Conservation (phyloP, 2,888 invertebrate species). For the Capitulum mitella region DNA sequence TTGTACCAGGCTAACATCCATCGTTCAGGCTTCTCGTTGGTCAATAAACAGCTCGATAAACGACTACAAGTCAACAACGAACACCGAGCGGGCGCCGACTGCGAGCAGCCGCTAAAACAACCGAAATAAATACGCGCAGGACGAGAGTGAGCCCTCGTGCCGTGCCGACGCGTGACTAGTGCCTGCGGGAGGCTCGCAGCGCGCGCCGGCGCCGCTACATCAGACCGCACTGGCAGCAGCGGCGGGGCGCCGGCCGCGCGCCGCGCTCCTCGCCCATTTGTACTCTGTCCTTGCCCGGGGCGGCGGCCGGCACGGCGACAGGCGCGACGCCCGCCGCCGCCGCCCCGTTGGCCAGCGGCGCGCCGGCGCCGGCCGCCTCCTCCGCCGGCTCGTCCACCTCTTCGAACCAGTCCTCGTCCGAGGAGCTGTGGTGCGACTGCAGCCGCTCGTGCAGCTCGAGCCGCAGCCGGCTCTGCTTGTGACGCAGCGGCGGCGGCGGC, state of each 20-base stretch:
- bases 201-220: not conserved
- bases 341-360: not conserved
- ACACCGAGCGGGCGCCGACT: not conserved
- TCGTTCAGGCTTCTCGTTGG: not conserved
- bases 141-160: not conserved
- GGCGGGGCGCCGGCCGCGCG: not conserved
- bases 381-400: constrained; percentile 30
- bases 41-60: not conserved
- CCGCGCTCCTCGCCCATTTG: not conserved
- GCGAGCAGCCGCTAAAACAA: not conserved
- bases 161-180: not conserved
- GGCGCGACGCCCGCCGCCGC: not conserved
- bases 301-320: not conserved
- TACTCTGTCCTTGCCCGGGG: not conserved
- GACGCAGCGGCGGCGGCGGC: constrained; percentile 15
- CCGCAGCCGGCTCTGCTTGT: constrained; percentile 4
- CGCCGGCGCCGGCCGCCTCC: not conserved
- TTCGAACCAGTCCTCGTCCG: constrained; percentile 35
- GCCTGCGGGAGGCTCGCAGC: not conserved
- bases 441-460: constrained; percentile 24
- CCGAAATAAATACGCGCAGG: not conserved
- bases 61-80: not conserved
- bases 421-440: constrained; percentile 35
- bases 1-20: not conserved
- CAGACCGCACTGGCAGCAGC: not conserved